Conservation (phyloP, 2,888 invertebrate genomes). For the Sarcophaga rosellei region DNA sequence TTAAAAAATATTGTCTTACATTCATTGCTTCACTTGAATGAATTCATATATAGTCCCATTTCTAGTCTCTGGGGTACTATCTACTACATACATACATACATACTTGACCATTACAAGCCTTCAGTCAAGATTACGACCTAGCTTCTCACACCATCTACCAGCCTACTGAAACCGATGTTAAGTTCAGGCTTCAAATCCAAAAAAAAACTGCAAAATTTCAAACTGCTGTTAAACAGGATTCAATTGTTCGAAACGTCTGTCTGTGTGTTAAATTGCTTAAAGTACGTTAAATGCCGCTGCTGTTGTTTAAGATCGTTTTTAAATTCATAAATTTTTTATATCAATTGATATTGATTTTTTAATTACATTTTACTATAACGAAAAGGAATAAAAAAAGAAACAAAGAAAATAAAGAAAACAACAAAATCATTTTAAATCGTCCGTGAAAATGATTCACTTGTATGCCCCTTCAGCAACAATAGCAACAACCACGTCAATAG, state of each 20-base stretch:
- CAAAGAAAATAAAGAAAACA: not conserved
- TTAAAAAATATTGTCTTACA: too few species aligned
- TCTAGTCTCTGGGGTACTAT: too few species aligned
- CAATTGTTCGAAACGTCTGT: not conserved
- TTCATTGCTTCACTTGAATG: too few species aligned
- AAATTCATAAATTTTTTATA: conserved; percentile 16
- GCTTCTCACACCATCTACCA: too few species aligned
- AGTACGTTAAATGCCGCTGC: not conserved
- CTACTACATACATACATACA: too few species aligned
- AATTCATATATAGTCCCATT: too few species aligned
- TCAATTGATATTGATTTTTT: conserved; percentile 62
- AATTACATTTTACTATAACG: conserved; percentile 46
- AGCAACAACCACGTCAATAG: not conserved
- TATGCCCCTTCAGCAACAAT: conserved; percentile 15
- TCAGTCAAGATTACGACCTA: too few species aligned
- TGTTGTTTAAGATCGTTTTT: conserved; percentile 7
- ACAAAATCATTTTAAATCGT: conserved; percentile 29
- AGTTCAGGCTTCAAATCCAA: not conserved
- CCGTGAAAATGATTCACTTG: conserved; percentile 45
- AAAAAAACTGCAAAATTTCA: conserved; percentile 6
- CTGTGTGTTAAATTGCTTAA: not conserved
- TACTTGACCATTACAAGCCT: too few species aligned
- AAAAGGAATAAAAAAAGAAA: conserved; percentile 20
- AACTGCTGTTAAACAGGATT: not conserved
- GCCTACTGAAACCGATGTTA: too few species aligned